A percentile compares a stretch with the other conserved stretches of the same genome.
phyloP scores from a whole-genome alignment of 1,140 invertebrate genomes.

The Hetaerina americana region DNA sequence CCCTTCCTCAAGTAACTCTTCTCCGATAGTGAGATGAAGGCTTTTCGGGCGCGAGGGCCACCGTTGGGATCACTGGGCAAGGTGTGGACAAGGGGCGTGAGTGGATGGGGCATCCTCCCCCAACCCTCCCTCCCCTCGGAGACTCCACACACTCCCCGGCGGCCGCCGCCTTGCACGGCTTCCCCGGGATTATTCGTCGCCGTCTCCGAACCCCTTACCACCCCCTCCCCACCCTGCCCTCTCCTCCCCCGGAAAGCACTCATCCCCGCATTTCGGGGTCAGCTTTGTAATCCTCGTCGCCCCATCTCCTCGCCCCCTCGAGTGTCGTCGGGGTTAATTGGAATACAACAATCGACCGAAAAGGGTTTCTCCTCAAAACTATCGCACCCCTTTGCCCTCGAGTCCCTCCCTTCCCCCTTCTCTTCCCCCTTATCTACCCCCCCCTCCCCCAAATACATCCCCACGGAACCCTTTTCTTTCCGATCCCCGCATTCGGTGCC shows the following conservation, averaged over 20 bases:
- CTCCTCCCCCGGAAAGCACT: neutral
- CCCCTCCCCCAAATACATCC: no score
- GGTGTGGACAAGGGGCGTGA: no score
- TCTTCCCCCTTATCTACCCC: no score
- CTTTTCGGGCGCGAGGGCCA: no score
- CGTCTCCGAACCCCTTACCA: neutral
- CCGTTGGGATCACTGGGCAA: no score
- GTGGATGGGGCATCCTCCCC: no score
- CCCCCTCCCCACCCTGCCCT: neutral
- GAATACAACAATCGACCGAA: neutral
- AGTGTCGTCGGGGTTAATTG: neutral
- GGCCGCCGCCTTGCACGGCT: neutral
- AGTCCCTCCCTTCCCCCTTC: neutral
- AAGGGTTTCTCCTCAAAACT: neutral
- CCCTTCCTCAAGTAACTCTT: no score
- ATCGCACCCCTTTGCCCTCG: neutral
- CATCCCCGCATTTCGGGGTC: neutral
- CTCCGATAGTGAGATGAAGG: no score
- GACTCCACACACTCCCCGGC: neutral
- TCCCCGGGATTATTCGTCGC: neutral
- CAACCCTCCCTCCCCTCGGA: no score
- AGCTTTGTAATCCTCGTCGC: neutral
- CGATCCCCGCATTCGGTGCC: no score
- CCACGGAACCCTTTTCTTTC: no score
- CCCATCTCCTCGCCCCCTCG: neutral